Evolutionary conservation across 1,140 invertebrate species (phyloP).

Genomic region (Listronotus oregonensis): DNA sequence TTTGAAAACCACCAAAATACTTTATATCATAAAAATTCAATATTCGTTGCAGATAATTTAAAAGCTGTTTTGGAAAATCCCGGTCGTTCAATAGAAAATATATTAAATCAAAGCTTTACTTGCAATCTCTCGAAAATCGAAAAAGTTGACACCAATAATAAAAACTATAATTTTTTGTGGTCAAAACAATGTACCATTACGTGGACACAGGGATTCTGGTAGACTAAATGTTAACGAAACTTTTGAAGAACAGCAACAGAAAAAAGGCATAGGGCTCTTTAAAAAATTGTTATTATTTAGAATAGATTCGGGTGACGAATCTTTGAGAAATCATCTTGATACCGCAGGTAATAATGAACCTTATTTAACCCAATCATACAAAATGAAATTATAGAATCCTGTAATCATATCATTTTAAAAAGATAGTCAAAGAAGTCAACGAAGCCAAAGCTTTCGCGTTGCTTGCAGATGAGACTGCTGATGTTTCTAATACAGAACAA

Average conservation of each 20-base stretch:
- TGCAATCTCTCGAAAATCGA: background rate
- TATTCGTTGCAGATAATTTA: too few relatives aligned
- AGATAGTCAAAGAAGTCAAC: slow-evolving; percentile 7
- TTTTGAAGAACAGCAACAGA: background rate
- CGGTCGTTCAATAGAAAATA: too few relatives aligned
- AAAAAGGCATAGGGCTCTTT: background rate
- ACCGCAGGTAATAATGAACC: background rate
- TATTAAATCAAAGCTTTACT: background rate
- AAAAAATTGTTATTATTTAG: background rate
- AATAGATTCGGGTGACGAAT: background rate
- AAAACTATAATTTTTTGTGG: background rate
- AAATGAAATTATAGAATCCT: slow-evolving; percentile 15
- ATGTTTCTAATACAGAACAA: slow-evolving; percentile 12
- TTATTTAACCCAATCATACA: slow-evolving; percentile 11
- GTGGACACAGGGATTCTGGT: background rate
- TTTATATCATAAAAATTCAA: too few relatives aligned
- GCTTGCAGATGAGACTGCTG: slow-evolving; percentile 8
- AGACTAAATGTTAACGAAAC: background rate
- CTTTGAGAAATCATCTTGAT: too few relatives aligned
- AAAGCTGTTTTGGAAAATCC: too few relatives aligned
- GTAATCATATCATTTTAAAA: background rate
- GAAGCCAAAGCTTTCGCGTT: slow-evolving; percentile 4
- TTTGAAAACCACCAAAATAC: too few relatives aligned
- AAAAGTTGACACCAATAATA: background rate
- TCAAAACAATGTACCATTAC: background rate